Base-by-base conservation (phyloP, 2,113 vertebrate species). In the Pteruthius melanotis region DNA sequence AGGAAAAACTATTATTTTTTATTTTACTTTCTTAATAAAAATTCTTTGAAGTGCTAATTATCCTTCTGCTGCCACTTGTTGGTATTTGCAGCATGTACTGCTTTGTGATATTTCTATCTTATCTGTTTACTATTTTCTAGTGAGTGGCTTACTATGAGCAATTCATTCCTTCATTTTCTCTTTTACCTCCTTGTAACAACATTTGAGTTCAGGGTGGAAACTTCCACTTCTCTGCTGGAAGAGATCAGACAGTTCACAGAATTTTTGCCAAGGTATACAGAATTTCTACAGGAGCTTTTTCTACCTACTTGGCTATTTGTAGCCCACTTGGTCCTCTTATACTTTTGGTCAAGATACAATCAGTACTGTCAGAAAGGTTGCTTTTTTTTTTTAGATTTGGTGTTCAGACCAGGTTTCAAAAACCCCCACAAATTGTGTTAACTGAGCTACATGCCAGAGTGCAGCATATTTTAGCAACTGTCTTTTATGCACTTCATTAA, bases 211-310 rank as follows among this genome's bases (percentile, higher is more conserved):
- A 61, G 89, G 72, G 81, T 97, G 94, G 95, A 97, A 97, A 97
- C 91, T 97, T 97, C 95, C 95, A 97, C 74, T 91, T 94, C 91
- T 86, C 47, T 89, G 35, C 87, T 95, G 89, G 68, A 87, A 87
- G 31, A 94, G 54, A 88, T 86, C 80, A 92, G 68, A 75, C 76
- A 93, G 87, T 28, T 90, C 66, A 66, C 79, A 87, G 69, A 81
- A 90, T 81, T 90, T 90, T 92, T 94, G 93, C 94, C 92, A 97
- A 95, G 10, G 9, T 88, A 89, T 3, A 37, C 85, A 95, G 68
- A 88, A 83, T 90, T 86, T 88, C 39, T 95, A 27, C 52, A 70
- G 20, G 9, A 27, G n/a, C 15, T 81, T 96, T 95, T 95, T 93
- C 52, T 92, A 76, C 47, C 61, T 66, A 7, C 61, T 85, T 78